phyloP scores from a whole-genome alignment of 2,888 invertebrate genomes.

The Morpho deidamia region DNA sequence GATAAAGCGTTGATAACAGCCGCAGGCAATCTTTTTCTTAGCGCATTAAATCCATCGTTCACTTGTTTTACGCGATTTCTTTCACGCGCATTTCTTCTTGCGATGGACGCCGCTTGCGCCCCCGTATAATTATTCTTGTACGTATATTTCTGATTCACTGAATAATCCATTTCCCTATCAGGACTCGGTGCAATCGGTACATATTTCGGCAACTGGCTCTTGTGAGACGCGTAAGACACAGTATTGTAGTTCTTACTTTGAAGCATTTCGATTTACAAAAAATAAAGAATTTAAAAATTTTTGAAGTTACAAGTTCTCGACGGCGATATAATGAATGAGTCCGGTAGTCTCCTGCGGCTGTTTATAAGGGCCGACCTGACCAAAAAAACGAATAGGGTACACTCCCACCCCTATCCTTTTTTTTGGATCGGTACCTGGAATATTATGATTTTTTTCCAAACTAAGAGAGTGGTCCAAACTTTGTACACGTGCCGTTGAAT shows the following conservation, averaged over 20 bases:
- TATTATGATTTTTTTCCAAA: constrained; percentile 19
- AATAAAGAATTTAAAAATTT: constrained; percentile 27
- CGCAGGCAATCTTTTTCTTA: constrained; percentile 90
- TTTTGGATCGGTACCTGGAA: constrained; percentile 63
- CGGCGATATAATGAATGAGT: constrained; percentile 57
- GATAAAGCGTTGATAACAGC: constrained; percentile 84
- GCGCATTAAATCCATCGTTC: constrained; percentile 93
- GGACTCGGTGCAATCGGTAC: constrained; percentile 77
- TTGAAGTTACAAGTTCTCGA: constrained; percentile 39
- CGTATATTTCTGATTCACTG: constrained; percentile 81
- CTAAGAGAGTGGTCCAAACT: constrained; percentile 27
- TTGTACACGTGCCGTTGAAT: constrained; percentile 68
- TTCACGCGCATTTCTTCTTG: constrained; percentile 95
- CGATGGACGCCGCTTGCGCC: constrained; percentile 89
- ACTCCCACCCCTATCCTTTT: constrained; percentile 56
- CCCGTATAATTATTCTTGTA: constrained; percentile 78
- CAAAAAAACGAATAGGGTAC: constrained; percentile 63
- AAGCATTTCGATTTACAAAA: constrained; percentile 23
- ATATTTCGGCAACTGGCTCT: constrained; percentile 45
- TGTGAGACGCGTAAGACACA: constrained; percentile 32
- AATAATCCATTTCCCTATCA: constrained; percentile 54
- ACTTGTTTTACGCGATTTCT: constrained; percentile 96
- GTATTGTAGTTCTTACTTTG: constrained; percentile 24
- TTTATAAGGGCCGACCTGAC: constrained; percentile 56
- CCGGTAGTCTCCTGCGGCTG: constrained; percentile 40